Evolutionary conservation across 2,113 vertebrate genomes (phyloP), one percentile per base, ranked within the genome.

Genomic region (Crotalus horridus): DNA sequence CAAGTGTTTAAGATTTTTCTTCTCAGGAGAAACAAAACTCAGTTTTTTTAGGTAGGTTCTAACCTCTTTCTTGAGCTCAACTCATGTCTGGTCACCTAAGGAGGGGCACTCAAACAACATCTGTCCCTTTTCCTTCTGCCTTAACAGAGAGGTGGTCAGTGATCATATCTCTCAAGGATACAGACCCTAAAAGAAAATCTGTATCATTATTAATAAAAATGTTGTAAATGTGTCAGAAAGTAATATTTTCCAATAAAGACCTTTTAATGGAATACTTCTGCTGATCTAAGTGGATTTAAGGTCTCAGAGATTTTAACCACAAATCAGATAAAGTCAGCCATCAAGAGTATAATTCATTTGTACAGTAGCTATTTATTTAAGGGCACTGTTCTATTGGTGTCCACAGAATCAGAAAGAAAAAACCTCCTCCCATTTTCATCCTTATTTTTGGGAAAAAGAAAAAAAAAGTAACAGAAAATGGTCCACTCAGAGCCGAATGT

Each of bases 401-500:
- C 59, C 59, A 12, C 3, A 39, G 15, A 74, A 74, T 17, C n/a
- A 74, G 33, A 81, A 81, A 81, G 33, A 39, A 20, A 15, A 6
- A 81, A 33, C 0, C 4, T 81, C 69, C 5, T 81, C 33, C n/a
- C 69, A 21, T 81, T 39, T 74, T 81, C 6, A 81, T 20, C 69
- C 2, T 81, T 81, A 81, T 20, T 81, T 81, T 20, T 20, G n/a
- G 69, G 17, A 1, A 74, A 74, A 74, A 33, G 69, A 39, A 39
- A 74, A 33, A n/a, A 39, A 39, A 81, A 20, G n/a, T 8, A 39
- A 15, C 6, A 17, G 64, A 74, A n/a, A 74, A 33, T 33, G 29
- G n/a, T 7, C 64, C 64, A 74, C 15, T 51, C 48, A 99, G 98
- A 59, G 98, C 98, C 0, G 98, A 98, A 93, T 99, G 99, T 95